phyloP scores from a whole-genome alignment of 2,113 vertebrate species.

The Rhipidura dahli region DNA sequence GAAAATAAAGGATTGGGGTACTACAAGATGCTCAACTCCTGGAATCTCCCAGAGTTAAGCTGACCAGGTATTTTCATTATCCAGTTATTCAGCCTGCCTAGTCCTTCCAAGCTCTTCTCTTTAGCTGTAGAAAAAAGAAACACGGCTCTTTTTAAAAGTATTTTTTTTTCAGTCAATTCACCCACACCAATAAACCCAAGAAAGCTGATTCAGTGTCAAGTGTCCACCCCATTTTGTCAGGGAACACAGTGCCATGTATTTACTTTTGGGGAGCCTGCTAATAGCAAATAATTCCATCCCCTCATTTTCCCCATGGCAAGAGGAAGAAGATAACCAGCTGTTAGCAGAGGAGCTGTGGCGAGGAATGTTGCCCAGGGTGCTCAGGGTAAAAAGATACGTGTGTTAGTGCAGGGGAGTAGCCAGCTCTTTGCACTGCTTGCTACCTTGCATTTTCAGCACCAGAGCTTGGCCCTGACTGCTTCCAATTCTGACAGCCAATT shows the following conservation, averaged over 20 bases:
- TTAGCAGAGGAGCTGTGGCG: neutral
- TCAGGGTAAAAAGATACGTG: neutral
- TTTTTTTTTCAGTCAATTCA: slow-evolving; percentile 24
- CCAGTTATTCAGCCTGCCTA: neutral
- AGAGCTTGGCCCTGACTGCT: neutral
- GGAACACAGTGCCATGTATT: neutral
- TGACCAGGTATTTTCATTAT: neutral
- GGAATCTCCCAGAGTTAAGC: neutral
- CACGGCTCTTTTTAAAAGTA: neutral
- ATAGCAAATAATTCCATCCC: slow-evolving; percentile 28
- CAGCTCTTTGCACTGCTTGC: neutral
- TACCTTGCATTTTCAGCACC: neutral
- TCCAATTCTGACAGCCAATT: slow-evolving; percentile 20
- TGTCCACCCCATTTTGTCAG: slow-evolving; percentile 9
- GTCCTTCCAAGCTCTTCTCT: neutral
- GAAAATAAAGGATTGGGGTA: neutral
- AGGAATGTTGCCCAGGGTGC: neutral
- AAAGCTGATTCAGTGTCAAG: neutral
- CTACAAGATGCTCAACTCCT: neutral
- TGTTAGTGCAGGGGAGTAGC: neutral
- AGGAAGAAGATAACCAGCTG: slow-evolving; percentile 31
- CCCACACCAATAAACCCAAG: neutral
- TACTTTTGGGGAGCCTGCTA: neutral
- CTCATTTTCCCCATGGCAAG: neutral
- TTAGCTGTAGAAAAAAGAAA: neutral